These are phyloP conservation scores for Albula glossodonta DNA, from an alignment of 2,113 vertebrate genomes.

Conservation along the genomic window DNA sequence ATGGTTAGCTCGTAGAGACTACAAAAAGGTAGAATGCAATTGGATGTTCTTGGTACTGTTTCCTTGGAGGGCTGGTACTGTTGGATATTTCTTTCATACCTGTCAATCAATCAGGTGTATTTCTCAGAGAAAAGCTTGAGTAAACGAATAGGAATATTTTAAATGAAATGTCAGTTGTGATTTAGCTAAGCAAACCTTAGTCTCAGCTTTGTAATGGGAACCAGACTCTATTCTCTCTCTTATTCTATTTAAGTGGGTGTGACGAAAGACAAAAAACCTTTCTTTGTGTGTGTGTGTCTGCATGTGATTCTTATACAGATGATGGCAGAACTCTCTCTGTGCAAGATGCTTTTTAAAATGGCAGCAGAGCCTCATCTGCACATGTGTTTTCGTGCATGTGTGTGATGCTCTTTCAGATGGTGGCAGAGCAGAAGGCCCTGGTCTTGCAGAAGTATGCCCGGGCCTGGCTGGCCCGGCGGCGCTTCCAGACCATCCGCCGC, in stretches of 20 bases:
- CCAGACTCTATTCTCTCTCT: too few species aligned
- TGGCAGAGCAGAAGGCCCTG: conserved; percentile 86
- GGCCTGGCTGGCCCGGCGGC: conserved; percentile 88
- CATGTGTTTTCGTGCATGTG: not conserved
- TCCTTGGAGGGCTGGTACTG: not conserved
- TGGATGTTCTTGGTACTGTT: not conserved
- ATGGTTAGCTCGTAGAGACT: conserved; percentile 82
- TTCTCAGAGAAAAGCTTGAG: not conserved
- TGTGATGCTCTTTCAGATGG: conserved; percentile 69
- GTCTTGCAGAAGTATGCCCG: conserved; percentile 90
- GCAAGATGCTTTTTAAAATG: too few species aligned
- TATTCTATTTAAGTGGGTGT: not conserved
- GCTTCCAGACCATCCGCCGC: conserved; percentile 87
- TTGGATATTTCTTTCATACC: not conserved
- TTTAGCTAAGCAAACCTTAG: too few species aligned
- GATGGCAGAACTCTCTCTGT: too few species aligned
- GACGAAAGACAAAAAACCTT: not conserved
- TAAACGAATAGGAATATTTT: too few species aligned
- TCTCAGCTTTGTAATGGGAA: too few species aligned
- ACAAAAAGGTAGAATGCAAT: conserved; percentile 75
- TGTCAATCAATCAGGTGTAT: not conserved
- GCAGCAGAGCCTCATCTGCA: not conserved
- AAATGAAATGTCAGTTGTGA: too few species aligned
- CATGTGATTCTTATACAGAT: too few species aligned
- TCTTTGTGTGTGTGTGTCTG: not conserved